Percentiles rank a stretch among this genome's conserved stretches.
Conservation (phyloP, 2,113 vertebrate species). For the Anarhynchus alexandrinus region DNA sequence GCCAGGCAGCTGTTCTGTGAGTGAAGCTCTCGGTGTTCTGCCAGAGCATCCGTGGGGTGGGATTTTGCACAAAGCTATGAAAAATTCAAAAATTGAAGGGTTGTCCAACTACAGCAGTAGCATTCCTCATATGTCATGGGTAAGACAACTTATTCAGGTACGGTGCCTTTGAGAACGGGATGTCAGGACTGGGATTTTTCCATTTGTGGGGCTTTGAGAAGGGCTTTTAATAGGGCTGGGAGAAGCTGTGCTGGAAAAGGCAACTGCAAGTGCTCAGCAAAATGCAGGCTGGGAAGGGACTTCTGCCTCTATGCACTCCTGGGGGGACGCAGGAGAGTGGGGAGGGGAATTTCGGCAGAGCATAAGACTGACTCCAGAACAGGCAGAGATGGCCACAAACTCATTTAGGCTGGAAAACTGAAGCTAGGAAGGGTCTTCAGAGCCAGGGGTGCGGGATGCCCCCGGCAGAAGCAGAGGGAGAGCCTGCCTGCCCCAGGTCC, state of each 20-base stretch:
- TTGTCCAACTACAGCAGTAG: not conserved
- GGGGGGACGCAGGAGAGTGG: not conserved
- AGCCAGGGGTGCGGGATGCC: not conserved
- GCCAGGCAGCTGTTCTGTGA: fast-evolving
- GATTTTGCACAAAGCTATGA: not conserved
- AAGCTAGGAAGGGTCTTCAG: not conserved
- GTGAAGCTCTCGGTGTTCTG: not conserved
- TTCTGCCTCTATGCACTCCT: not conserved
- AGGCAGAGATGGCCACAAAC: not conserved
- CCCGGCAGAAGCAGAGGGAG: not conserved
- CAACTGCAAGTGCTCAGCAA: not conserved
- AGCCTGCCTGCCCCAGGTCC: not conserved
- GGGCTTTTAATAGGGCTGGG: not conserved
- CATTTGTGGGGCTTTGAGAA: not conserved
- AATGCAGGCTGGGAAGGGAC: not conserved
- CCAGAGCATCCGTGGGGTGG: not conserved
- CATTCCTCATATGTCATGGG: not conserved
- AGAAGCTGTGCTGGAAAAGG: not conserved
- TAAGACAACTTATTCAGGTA: not conserved
- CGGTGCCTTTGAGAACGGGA: fast-evolving
- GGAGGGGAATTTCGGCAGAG: not conserved
- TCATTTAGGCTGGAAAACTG: not conserved
- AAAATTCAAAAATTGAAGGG: not conserved
- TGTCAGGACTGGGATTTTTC: not conserved
- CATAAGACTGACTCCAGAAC: not conserved